phyloP scores from a whole-genome alignment of 2,113 vertebrate species.

The Pluvialis apricaria region DNA sequence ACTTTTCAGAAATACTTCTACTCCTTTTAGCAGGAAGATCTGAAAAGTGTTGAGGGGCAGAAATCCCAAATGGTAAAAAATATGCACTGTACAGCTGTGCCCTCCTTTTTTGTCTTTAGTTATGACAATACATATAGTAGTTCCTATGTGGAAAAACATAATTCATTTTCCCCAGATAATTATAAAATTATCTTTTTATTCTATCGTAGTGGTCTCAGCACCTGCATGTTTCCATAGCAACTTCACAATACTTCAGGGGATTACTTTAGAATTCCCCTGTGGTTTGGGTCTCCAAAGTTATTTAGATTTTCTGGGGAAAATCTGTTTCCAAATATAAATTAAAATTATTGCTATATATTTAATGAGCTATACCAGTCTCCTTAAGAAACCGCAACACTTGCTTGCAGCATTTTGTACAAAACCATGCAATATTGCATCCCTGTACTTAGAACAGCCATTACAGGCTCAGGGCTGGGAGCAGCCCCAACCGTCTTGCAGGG shows the following conservation, averaged over 20 bases:
- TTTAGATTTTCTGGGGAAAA: background rate
- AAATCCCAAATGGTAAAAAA: background rate
- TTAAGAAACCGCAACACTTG: background rate
- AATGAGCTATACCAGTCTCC: background rate
- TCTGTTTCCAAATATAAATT: background rate
- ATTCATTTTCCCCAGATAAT: background rate
- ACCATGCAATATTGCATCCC: background rate
- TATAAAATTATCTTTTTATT: background rate
- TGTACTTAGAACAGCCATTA: background rate
- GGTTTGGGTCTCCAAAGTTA: background rate
- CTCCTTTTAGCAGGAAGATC: background rate
- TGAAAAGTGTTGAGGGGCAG: background rate
- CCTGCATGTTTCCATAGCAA: slow-evolving; percentile 19
- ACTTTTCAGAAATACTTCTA: background rate
- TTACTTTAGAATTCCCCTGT: background rate
- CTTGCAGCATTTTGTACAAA: background rate
- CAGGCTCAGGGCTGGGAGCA: background rate
- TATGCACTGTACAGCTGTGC: background rate
- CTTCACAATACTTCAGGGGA: background rate
- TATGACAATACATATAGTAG: background rate
- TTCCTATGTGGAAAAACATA: background rate
- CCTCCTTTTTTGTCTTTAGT: background rate
- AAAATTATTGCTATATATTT: background rate
- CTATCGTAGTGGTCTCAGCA: background rate
- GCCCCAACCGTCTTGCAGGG: background rate